phyloP scores from a whole-genome alignment of 1,140 invertebrate species.

The Lepidurus apus region DNA sequence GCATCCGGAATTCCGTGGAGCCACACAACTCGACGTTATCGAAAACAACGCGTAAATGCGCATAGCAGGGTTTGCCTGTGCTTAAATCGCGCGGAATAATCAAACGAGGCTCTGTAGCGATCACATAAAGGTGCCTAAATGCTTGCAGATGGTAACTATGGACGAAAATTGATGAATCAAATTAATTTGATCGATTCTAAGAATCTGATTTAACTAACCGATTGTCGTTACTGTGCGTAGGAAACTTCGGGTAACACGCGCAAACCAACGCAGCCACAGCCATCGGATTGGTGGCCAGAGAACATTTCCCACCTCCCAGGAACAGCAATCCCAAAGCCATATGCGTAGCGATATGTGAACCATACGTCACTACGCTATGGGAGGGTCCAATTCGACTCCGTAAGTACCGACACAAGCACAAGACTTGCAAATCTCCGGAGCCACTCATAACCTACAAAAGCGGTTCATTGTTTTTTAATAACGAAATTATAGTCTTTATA shows the following conservation, averaged over 20 bases:
- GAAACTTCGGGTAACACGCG: conserved; percentile 94
- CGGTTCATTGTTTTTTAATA: background rate
- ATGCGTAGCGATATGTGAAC: conserved; percentile 67
- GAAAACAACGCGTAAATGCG: conserved; percentile 61
- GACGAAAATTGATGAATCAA: conserved; percentile 36
- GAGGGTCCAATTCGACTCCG: conserved; percentile 55
- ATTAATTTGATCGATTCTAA: background rate
- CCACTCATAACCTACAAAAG: conserved; percentile 75
- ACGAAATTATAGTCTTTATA: background rate
- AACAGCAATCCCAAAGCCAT: conserved; percentile 89
- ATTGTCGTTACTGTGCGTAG: conserved; percentile 92
- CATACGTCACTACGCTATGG: conserved; percentile 43
- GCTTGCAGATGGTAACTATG: conserved; percentile 88
- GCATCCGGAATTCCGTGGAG: conserved; percentile 44
- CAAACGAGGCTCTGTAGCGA: conserved; percentile 82
- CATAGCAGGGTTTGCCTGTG: conserved; percentile 67
- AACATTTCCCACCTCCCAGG: conserved; percentile 85
- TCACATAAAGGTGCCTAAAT: conserved; percentile 87
- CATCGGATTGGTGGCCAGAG: conserved; percentile 72
- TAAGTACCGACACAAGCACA: conserved; percentile 77
- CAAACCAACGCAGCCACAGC: conserved; percentile 82
- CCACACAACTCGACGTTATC: conserved; percentile 44
- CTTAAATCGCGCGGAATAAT: conserved; percentile 80
- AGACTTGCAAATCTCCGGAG: conserved; percentile 79
- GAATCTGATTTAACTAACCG: conserved; percentile 50